These are phyloP conservation scores for Drosophila auraria DNA, from an alignment of 1,140 invertebrate species.

Conservation along the genomic window DNA sequence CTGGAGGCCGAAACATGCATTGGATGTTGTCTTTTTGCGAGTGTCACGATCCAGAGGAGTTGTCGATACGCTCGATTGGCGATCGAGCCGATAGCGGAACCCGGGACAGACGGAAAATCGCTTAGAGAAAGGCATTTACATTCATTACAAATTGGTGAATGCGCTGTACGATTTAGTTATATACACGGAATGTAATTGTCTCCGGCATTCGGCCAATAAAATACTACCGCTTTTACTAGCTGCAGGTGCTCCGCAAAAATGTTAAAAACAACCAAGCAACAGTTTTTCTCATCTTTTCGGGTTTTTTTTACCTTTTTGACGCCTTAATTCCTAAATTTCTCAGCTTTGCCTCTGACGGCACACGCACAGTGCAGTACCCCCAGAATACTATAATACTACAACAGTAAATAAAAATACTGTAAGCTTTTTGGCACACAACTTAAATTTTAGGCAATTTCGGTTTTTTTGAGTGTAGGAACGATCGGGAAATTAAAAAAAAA, in stretches of 20 bases:
- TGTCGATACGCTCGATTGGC: constrained; percentile 45
- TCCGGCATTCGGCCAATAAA: constrained; percentile 7
- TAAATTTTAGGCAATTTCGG: too few relatives aligned
- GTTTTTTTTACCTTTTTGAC: too few relatives aligned
- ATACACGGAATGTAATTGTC: constrained; percentile 18
- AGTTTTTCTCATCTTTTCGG: background rate
- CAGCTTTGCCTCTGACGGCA: too few relatives aligned
- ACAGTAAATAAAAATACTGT: too few relatives aligned
- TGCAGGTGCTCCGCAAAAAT: constrained; percentile 13
- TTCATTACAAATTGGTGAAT: constrained; percentile 50
- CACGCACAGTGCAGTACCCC: too few relatives aligned
- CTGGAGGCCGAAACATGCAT: constrained; percentile 22
- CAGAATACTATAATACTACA: too few relatives aligned
- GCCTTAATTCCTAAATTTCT: too few relatives aligned
- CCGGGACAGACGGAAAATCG: constrained; percentile 1
- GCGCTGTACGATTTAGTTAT: constrained; percentile 3
- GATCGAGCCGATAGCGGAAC: constrained; percentile 34
- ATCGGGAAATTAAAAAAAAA: too few relatives aligned
- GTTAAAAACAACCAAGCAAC: background rate
- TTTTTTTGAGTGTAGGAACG: too few relatives aligned
- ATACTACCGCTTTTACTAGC: background rate
- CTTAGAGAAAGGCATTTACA: constrained; percentile 45
- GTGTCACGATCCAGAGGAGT: constrained; percentile 41
- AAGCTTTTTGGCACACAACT: too few relatives aligned
- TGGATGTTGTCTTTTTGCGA: constrained; percentile 32